Conservation (phyloP, 2,888 invertebrate species). For the Dilophus febrilis region DNA sequence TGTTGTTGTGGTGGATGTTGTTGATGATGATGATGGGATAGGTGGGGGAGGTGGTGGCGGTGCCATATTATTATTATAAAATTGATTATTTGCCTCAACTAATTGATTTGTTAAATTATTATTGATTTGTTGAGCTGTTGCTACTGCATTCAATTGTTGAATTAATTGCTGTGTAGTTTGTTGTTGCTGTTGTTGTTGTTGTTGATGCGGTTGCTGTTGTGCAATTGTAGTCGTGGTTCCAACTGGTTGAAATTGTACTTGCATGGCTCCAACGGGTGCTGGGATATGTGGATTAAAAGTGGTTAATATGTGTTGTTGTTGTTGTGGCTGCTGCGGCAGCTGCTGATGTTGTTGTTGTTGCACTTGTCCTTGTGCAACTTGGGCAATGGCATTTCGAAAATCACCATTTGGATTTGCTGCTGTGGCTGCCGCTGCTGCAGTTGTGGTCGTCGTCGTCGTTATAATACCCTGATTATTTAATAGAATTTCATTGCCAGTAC, state of each 20-base stretch:
- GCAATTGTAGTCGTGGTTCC: too few relatives aligned
- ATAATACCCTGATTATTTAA: conserved; percentile 1
- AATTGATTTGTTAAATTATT: neutral
- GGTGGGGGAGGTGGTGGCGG: conserved; percentile 2
- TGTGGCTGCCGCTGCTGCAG: neutral
- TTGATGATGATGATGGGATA: neutral
- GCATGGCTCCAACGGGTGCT: neutral
- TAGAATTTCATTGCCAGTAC: conserved; percentile 1
- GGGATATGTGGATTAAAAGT: conserved; percentile 4
- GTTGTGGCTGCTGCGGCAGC: neutral
- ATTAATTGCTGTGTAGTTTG: conserved; percentile 2
- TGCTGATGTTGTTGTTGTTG: neutral
- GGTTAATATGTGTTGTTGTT: neutral
- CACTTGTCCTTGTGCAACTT: too few relatives aligned
- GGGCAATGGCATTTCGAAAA: neutral
- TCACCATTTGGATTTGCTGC: neutral
- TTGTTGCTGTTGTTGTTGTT: neutral
- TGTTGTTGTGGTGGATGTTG: conserved; percentile 1
- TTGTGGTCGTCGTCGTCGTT: too few relatives aligned
- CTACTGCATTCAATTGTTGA: conserved; percentile 1
- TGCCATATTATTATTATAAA: neutral
- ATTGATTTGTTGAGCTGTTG: conserved; percentile 1
- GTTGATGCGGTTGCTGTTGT: neutral
- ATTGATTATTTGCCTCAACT: too few relatives aligned
- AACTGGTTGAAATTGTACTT: conserved; percentile 6